phyloP scores from a whole-genome alignment of 2,797 vertebrate species.

The Danionella dracula region DNA sequence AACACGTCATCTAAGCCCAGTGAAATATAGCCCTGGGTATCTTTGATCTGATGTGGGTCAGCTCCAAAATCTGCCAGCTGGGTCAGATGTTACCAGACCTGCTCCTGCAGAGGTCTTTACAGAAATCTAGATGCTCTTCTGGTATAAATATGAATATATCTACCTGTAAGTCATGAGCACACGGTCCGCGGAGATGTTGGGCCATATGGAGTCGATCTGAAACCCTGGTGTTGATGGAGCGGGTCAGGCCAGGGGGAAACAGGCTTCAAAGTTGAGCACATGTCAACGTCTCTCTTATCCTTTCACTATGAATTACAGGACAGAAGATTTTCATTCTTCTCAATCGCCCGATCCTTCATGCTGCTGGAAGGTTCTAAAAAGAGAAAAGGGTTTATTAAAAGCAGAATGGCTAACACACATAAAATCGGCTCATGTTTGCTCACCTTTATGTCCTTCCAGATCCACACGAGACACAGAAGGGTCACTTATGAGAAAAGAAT shows the following conservation, averaged over 20 bases:
- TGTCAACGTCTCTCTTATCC: slow-evolving; percentile 32
- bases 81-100: slow-evolving; percentile 35
- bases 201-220: slow-evolving; percentile 42
- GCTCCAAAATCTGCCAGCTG: slow-evolving; percentile 38
- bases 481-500: too few species aligned
- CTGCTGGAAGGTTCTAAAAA: not conserved
- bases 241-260: slow-evolving; percentile 30
- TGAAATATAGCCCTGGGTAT: slow-evolving; percentile 62
- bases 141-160: not conserved
- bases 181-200: slow-evolving; percentile 23
- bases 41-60: slow-evolving; percentile 67
- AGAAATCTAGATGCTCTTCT: slow-evolving; percentile 12
- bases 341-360: slow-evolving; percentile 6
- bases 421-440: not conserved
- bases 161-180: slow-evolving; percentile 28
- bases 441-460: slow-evolving; percentile 12
- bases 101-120: slow-evolving; percentile 3
- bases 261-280: slow-evolving; percentile 26
- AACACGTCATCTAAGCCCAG: slow-evolving; percentile 57
- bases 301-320: slow-evolving; percentile 14
- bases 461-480: not conserved
- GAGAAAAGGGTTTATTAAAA: slow-evolving; percentile 5
- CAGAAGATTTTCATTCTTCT: slow-evolving; percentile 6
- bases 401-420: not conserved
- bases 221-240: slow-evolving; percentile 19